A percentile compares a stretch with the other conserved stretches of the same genome.
These are phyloP conservation scores for Cephalopholis sonnerati DNA, from an alignment of 2,113 vertebrate genomes.

Conservation along the genomic window DNA sequence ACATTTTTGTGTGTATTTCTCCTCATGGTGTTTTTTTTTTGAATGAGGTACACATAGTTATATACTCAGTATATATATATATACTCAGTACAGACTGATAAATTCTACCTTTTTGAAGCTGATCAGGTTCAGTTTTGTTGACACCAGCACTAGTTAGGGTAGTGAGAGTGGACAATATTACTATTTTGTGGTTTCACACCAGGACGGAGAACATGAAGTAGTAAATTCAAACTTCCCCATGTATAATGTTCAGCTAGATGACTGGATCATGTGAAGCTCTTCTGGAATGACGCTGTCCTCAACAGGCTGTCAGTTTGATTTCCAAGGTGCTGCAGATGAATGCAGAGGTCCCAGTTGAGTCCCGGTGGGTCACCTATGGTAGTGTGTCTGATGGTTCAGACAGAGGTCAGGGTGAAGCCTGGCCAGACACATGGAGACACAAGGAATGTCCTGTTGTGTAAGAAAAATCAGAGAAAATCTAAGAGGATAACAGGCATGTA, in stretches of 20 bases:
- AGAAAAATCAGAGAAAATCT: background rate
- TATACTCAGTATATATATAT: too few species aligned
- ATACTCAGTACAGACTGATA: background rate
- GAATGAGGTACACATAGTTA: background rate
- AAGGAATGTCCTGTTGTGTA: background rate
- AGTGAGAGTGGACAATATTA: background rate
- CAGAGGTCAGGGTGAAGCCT: conserved; percentile 6
- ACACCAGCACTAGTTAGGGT: background rate
- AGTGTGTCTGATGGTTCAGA: conserved; percentile 12
- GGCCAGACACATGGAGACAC: background rate
- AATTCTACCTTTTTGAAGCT: background rate
- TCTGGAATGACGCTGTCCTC: background rate
- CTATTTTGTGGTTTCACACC: background rate
- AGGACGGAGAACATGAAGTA: background rate
- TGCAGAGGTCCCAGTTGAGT: conserved; percentile 5
- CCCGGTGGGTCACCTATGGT: background rate
- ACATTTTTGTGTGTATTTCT: background rate
- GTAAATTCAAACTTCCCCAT: background rate
- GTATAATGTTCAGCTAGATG: background rate
- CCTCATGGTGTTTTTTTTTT: too few species aligned
- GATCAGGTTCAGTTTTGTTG: background rate
- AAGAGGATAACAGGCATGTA: background rate
- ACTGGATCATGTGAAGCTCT: background rate
- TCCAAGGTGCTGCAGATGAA: background rate
- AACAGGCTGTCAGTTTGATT: conserved; percentile 18